These are phyloP conservation scores for Macropis europaea DNA, from an alignment of 2,888 invertebrate species.

Conservation along the genomic window DNA sequence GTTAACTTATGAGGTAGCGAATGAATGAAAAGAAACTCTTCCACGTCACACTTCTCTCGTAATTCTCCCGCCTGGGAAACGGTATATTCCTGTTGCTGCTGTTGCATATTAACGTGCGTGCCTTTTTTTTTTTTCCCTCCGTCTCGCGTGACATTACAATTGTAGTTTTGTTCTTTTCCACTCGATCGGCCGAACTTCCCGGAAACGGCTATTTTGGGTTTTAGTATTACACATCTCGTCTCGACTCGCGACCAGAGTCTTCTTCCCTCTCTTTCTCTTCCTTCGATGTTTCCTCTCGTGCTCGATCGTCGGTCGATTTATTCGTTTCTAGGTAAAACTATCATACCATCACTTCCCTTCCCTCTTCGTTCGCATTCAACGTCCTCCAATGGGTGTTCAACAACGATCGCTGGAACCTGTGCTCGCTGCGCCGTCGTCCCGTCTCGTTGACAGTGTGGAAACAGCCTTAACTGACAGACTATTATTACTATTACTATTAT, in stretches of 20 bases:
- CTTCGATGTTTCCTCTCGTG: background rate
- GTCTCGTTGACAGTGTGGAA: conserved; percentile 49
- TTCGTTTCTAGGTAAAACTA: too few relatives aligned
- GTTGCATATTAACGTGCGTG: background rate
- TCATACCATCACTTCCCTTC: background rate
- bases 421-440: conserved; percentile 10
- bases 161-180: too few relatives aligned
- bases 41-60: too few relatives aligned
- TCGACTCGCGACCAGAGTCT: conserved; percentile 26
- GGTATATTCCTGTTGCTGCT: background rate
- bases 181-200: conserved; percentile 24
- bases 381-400: conserved; percentile 11
- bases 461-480: conserved; percentile 22
- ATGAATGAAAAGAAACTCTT: conserved; percentile 47
- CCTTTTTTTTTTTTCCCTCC: conserved; percentile 9
- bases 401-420: background rate
- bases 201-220: conserved; percentile 73
- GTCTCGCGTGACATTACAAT: background rate
- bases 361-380: background rate
- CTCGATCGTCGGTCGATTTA: conserved; percentile 13
- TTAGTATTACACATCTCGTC: conserved; percentile 71
- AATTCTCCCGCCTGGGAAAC: background rate
- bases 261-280: background rate
- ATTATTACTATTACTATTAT: conserved; percentile 7
- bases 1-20: conserved; percentile 63